These are phyloP conservation scores for Tragelaphus imberbis DNA, from an alignment of 2,113 vertebrate genomes.

Conservation along the genomic window DNA sequence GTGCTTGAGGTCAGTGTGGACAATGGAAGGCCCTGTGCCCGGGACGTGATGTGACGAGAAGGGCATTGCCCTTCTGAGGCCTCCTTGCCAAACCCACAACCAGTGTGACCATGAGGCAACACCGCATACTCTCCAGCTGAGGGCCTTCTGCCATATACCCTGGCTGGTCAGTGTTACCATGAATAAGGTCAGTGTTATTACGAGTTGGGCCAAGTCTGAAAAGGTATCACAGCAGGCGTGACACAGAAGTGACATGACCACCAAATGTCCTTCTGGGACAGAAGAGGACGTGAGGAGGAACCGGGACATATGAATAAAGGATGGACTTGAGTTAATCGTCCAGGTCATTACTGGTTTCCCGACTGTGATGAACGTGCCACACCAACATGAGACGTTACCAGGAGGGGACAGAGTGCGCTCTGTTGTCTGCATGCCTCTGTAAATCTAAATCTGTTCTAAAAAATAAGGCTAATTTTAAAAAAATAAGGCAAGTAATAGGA, in stretches of 20 bases:
- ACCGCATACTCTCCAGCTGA: background rate
- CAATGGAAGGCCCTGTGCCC: background rate
- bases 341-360: background rate
- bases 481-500: background rate
- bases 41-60: fast-evolving
- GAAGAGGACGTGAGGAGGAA: background rate
- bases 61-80: background rate
- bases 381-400: background rate
- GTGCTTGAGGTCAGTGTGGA: background rate
- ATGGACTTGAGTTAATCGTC: background rate
- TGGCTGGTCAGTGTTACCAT: background rate
- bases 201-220: background rate
- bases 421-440: background rate
- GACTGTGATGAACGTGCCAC: background rate
- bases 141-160: background rate
- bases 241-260: background rate
- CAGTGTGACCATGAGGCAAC: background rate
- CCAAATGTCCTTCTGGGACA: background rate
- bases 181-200: background rate
- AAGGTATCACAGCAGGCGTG: background rate
- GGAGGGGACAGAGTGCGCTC: background rate
- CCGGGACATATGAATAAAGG: background rate
- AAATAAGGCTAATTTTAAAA: background rate
- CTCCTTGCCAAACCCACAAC: background rate
- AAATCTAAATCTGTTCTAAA: background rate